Conservation (phyloP, 2,888 invertebrate species). For the Serripes groenlandicus region DNA sequence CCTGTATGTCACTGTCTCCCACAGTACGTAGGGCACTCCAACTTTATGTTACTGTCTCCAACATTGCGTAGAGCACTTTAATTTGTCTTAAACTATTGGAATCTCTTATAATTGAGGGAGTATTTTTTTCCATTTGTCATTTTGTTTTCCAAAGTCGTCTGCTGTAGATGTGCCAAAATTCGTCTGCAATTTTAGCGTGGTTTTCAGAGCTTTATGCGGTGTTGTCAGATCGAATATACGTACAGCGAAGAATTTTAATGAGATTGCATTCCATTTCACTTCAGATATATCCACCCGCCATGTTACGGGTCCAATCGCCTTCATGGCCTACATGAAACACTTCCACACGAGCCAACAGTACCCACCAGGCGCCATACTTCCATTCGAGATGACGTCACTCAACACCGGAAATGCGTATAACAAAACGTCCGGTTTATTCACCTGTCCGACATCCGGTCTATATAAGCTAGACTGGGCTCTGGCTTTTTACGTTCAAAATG, state of each 20-base stretch:
- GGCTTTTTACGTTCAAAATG: background rate
- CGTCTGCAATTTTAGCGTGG: background rate
- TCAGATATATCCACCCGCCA: background rate
- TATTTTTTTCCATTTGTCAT: background rate
- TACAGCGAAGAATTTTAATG: too few relatives aligned
- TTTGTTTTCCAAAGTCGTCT: background rate
- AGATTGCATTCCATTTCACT: background rate
- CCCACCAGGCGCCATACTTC: slow-evolving; percentile 11
- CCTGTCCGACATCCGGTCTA: slow-evolving; percentile 3
- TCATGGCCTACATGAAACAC: slow-evolving; percentile 4
- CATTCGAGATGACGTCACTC: slow-evolving; percentile 4
- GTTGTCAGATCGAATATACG: background rate
- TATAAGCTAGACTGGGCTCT: slow-evolving; percentile 21
- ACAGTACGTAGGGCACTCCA: too few relatives aligned
- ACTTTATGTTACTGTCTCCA: too few relatives aligned
- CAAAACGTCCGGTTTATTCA: slow-evolving; percentile 11
- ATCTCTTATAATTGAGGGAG: background rate
- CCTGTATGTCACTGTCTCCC: too few relatives aligned
- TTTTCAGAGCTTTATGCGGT: background rate
- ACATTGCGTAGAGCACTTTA: too few relatives aligned
- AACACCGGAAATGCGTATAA: background rate
- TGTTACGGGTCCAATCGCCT: background rate
- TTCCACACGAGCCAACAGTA: slow-evolving; percentile 10
- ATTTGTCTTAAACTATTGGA: too few relatives aligned
- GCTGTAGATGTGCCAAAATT: background rate